Base-by-base conservation (phyloP, 2,888 invertebrate genomes). In the Scelioninae gen. 1 region DNA sequence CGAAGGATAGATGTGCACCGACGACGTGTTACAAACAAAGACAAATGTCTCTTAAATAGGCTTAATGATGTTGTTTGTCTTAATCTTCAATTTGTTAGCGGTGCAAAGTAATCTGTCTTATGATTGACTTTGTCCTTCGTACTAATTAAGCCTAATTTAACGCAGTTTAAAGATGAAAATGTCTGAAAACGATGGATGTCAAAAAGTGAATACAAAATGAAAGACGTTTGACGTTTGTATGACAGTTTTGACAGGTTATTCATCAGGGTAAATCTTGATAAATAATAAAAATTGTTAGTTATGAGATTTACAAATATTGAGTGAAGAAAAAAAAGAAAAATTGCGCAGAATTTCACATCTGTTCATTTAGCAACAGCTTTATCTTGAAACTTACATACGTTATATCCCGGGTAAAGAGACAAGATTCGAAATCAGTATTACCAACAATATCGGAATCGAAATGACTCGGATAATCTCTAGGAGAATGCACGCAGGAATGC, bases 401-500 rank as follows among this genome's bases (percentile, higher is more conserved):
- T 56, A 63, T 29, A 47, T 49, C 34, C 31, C 9, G 5, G 13
- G 38, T 32, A 49, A 63, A 53, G 34, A 55, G 38, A 55, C 74
- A 47, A 60, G 31, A 68, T 66, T 68, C 55, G 68, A 75, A 68
- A 56, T 65, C 80, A 55, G 71, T 72, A 72, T 63, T 81, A 71
- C 78, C 75, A 80, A 77, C 81, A 71, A 78, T 83, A 76, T 82
- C 74, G 83, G 84, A 86, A 88, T 86, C 84, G 85, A 75, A 78
- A 81, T 87, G 87, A 84, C 83, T 84, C 75, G 75, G 62, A 85
- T 82, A 87, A 87, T 87, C 87, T 87, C 85, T 86, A 80, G 68
- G 77, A 86, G 87, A 87, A 87, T 87, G 85, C 82, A 69, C 83
- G 74, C 63, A 80, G 86, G 85, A 86, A 87, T 87, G 83, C 75